These are phyloP conservation scores for Arenaria interpres DNA, from an alignment of 2,113 vertebrate species.

Conservation along the genomic window DNA sequence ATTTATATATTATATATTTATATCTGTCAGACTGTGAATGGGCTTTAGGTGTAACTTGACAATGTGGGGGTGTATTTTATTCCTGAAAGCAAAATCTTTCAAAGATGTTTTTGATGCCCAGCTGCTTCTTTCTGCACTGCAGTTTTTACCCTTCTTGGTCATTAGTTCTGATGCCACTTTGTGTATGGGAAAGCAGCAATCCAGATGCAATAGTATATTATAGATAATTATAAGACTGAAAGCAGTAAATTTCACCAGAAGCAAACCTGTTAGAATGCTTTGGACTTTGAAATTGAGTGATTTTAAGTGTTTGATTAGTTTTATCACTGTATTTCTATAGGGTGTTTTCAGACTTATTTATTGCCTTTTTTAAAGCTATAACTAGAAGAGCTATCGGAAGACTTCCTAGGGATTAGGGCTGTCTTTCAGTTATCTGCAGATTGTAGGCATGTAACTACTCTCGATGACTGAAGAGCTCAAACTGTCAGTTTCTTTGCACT, in stretches of 20 bases:
- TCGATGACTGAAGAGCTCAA: background rate
- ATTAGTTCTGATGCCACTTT: constrained; percentile 9
- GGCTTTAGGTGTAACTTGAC: background rate
- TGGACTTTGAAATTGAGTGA: background rate
- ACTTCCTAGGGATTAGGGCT: constrained; percentile 1
- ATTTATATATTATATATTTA: too few species aligned
- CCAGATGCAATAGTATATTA: background rate
- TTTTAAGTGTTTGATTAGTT: background rate
- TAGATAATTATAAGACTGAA: background rate
- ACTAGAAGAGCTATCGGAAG: background rate
- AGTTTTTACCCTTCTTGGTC: background rate
- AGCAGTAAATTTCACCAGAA: background rate
- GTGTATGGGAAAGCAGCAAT: background rate
- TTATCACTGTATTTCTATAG: background rate
- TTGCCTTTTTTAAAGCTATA: background rate
- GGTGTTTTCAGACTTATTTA: background rate
- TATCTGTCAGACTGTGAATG: background rate
- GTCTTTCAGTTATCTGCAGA: background rate
- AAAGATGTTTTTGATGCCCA: background rate
- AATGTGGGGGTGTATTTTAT: background rate
- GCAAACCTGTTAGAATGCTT: background rate
- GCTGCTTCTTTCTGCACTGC: background rate
- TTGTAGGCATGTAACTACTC: background rate
- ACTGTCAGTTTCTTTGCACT: background rate
- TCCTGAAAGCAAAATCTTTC: background rate